Evolutionary conservation across 2,888 invertebrate species (phyloP), one percentile per base, ranked within the genome.

Genomic region (Cerastis leucographa): DNA sequence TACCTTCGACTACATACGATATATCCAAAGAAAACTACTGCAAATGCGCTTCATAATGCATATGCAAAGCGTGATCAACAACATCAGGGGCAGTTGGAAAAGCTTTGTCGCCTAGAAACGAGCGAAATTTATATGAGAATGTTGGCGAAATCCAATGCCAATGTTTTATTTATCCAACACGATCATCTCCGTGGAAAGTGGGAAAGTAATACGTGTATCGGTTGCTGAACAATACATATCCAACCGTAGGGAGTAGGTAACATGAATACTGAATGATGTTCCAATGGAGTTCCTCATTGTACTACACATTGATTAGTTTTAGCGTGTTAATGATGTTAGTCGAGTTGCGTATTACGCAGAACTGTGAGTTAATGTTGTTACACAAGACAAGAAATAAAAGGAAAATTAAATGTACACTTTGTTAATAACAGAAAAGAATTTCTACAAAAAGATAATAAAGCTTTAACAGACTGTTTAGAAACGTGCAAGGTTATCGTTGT

Each of bases 41-140:
- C 97, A 97, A 93, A 97, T 97, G 96, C 97, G 96, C 97, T 97
- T 97, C 97, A 97, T 96, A 93, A 97, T 97, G 97, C 96, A 97
- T 94, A 97, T 97, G 97, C 97, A 97, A 97, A 97, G 97, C 96
- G 97, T 97, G 96, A 97, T 95, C 96, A 97, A 97, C 96, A 97
- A 97, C 97, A 97, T 97, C 97, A 97, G 96, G 94, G 97, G 97
- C 94, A 97, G 94, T 96, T 97, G 96, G 94, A 97, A 96, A 95
- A 97, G 94, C 94, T 94, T 96, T 97, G 96, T 92, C 93, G 97
- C 97, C 97, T 97, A 97, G 96, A 96, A 96, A 97, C 94, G 96
- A 96, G 95, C 92, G 95, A 96, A 96, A 96, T 91, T 94, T 92
- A 93, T 90, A 93, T 96, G 91, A 96, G 94, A 94, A 80, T 83